These are phyloP conservation scores for Elegia similella DNA, from an alignment of 2,888 invertebrate genomes.

Conservation along the genomic window DNA sequence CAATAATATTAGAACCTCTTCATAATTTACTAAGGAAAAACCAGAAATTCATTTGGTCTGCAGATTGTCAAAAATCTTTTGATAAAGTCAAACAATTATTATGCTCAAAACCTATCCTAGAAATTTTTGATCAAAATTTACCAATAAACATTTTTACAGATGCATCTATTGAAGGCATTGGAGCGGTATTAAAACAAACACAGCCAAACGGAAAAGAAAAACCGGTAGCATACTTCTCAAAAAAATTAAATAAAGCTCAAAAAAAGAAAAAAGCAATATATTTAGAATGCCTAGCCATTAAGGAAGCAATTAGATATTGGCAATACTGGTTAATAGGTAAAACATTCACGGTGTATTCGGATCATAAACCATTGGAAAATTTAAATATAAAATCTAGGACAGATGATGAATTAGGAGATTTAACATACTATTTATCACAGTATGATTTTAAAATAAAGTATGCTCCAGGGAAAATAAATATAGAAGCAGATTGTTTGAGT, in stretches of 20 bases:
- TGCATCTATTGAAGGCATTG: constrained; percentile 28
- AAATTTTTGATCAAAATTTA: constrained; percentile 29
- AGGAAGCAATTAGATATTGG: constrained; percentile 29
- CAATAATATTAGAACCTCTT: constrained; percentile 17
- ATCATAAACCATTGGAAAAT: constrained; percentile 27
- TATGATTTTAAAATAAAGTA: constrained; percentile 3
- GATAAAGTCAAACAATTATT: constrained; percentile 23
- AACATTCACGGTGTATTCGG: constrained; percentile 25
- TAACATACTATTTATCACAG: neutral
- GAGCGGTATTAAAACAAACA: too few species aligned
- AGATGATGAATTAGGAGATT: constrained; percentile 2
- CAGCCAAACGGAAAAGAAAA: constrained; percentile 28
- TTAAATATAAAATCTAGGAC: constrained; percentile 22
- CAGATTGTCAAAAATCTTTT: constrained; percentile 26
- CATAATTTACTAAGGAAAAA: constrained; percentile 17
- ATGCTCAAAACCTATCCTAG: constrained; percentile 26
- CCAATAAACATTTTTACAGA: constrained; percentile 34
- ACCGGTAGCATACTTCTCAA: constrained; percentile 27
- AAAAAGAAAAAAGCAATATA: constrained; percentile 28
- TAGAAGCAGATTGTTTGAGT: too few species aligned
- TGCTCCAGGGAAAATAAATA: neutral
- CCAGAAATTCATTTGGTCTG: constrained; percentile 19
- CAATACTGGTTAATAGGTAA: constrained; percentile 26
- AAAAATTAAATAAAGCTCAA: constrained; percentile 26
- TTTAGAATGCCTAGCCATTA: constrained; percentile 28